Evolutionary conservation across 2,113 vertebrate species (phyloP), one percentile per base, ranked within the genome.

Genomic region (Pelusios castaneus): DNA sequence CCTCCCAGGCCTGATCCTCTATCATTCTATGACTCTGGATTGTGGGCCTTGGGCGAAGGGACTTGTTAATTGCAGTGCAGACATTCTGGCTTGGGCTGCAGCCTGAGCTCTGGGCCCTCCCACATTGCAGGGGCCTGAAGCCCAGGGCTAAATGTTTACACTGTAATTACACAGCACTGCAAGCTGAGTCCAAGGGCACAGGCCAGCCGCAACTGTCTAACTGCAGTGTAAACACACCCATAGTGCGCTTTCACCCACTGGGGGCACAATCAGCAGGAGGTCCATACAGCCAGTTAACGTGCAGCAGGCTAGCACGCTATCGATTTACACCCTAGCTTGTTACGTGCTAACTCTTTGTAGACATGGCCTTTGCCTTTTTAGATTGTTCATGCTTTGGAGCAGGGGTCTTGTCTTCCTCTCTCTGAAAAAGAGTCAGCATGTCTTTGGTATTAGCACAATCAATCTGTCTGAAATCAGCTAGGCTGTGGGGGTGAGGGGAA

Each of bases 401-500:
- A 5, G 70, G 22, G 93, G 54, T 91, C 38, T 25, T 10, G 75
- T 14, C 67, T 11, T 56, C 75, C 0, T 0, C 11, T 19, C 38
- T 21, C 89, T 41, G 56, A 85, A 82, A 73, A 80, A 89, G 87
- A 25, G 22, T 87, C 21, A 47, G 88, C 67, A 8, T 0, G 0
- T 31, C 27, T 51, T 3, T 4, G 91, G 84, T 55, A 89, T 75
- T 88, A 38, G 34, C 43, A 80, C 0, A 0, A 92, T 81, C 79
- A 22, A 54, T 45, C 84, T 47, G 79, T 78, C 88, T 89, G 87
- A 96, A 94, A 96, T 95, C 81, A 55, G 89, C 93, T 85, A 82
- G 86, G 25, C 82, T 70, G 85, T 58, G 29, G 43, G 22, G 83
- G 84, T 55, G 55, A 43, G 52, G 43, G 76, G 83, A 89, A 34